Base-by-base conservation (phyloP, 2,888 invertebrate species). In the Deroplatys truncata region DNA sequence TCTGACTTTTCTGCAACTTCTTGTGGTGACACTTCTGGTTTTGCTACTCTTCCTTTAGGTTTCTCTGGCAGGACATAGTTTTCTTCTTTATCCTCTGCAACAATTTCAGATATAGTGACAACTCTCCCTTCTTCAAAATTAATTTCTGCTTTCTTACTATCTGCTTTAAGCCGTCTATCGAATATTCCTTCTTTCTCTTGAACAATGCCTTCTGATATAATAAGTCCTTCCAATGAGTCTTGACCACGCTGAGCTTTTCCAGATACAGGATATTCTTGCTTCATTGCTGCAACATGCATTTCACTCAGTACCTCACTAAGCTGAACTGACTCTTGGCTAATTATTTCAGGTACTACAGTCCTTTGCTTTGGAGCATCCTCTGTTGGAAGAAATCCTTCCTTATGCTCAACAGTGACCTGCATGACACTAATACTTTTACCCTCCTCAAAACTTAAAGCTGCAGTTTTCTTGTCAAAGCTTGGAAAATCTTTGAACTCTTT, bases 401-500 rank as follows among this genome's bases (percentile, higher is more conserved):
- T 93, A 91, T 95, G 95, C 7, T 94, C 94, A n/a, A 91, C 89
- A 90, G 93, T 92, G 90, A 93, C 93, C 89, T 93, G 91, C 56
- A 91, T 92, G 0, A 94, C 92, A 31, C 92, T 93, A 8, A 95
- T 89, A 84, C 94, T 93, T 91, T 93, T 92, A 31, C 93, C 93
- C 91, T 94, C 93, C 89, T 93, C 93, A 49, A 94, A 91, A n/a
- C 92, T 92, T 28, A 93, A 91, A 16, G 92, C 92, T 1, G 94
- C 94, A 88, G 91, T 93, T 90, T 93, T 93, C 84, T 91, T 92
- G 86, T 93, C 93, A 35, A 92, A 90, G 28, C 92, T 91, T 16
- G 92, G 89, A 43, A 91, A 91, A 82, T 93, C 92, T 28, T 92
- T 91, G 43, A 93, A 92, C 20, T 93, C 92, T 83, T 92, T 92